A percentile compares a stretch with the other conserved stretches of the same genome.
phyloP scores from a whole-genome alignment of 2,888 invertebrate species.

The Alloscopus bannaensis region DNA sequence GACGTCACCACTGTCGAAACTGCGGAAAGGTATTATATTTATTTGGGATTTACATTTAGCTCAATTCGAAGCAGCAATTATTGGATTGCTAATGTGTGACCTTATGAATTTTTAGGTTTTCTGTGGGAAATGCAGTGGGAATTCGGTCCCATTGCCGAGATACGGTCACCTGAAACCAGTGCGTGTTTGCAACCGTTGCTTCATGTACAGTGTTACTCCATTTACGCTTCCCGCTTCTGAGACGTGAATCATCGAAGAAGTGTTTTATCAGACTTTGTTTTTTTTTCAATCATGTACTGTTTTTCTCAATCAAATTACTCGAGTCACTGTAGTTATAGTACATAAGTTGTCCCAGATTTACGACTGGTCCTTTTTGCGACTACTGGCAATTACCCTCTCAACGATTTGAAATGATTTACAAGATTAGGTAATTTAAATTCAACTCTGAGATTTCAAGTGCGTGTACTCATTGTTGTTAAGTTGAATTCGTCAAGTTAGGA shows the following conservation, averaged over 20 bases:
- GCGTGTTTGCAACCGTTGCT: constrained; percentile 94
- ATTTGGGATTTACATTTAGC: neutral
- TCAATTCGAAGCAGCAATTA: too few relatives aligned
- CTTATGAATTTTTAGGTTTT: constrained; percentile 83
- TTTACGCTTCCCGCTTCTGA: constrained; percentile 76
- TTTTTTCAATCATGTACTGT: too few relatives aligned
- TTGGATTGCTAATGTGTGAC: neutral
- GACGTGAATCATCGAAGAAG: constrained; percentile 55
- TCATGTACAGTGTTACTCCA: constrained; percentile 83
- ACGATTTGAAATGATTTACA: too few relatives aligned
- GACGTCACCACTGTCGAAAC: constrained; percentile 97
- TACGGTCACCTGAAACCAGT: constrained; percentile 95
- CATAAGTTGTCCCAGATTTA: too few relatives aligned
- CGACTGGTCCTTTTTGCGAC: too few relatives aligned
- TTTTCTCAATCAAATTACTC: constrained; percentile 4
- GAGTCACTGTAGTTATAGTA: neutral
- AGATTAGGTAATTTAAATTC: too few relatives aligned
- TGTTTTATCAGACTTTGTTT: constrained; percentile 26
- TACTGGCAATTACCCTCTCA: too few relatives aligned
- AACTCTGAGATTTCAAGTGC: too few relatives aligned
- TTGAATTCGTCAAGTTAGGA: too few relatives aligned
- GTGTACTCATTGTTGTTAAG: too few relatives aligned
- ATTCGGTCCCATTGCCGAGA: constrained; percentile 93
- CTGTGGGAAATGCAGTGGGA: constrained; percentile 94
- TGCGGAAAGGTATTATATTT: constrained; percentile 86